Evolutionary conservation across 1,140 invertebrate genomes (phyloP).

Genomic region (Argopecten irradians): DNA sequence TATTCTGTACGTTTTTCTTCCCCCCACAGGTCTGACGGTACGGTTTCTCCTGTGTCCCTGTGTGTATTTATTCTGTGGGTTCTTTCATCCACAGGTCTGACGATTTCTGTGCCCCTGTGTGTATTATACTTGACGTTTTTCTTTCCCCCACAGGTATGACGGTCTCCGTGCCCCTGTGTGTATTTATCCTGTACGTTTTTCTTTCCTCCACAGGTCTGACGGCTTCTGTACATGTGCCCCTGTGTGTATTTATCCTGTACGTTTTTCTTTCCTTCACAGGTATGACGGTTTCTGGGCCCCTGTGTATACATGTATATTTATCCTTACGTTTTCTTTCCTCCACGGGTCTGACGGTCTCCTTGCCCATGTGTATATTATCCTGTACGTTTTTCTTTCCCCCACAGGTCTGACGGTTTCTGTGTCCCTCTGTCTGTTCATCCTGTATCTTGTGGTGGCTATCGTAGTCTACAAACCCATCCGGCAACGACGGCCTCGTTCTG

Average conservation of each 20-base stretch:
- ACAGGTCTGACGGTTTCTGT: not conserved
- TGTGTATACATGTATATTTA: too few relatives aligned
- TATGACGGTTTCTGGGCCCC: too few relatives aligned
- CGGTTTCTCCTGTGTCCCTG: not conserved
- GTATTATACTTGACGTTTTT: too few relatives aligned
- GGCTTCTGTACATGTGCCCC: not conserved
- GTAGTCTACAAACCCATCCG: conserved; percentile 40
- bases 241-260: not conserved
- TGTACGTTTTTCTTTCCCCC: not conserved
- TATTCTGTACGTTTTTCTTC: not conserved
- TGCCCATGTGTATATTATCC: not conserved
- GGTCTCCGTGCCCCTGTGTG: too few relatives aligned
- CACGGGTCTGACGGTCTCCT: not conserved
- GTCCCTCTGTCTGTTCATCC: conserved; percentile 22
- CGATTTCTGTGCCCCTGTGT: too few relatives aligned
- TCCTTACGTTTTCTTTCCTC: not conserved
- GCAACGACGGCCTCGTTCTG: not conserved
- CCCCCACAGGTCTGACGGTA: not conserved
- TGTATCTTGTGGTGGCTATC: conserved; percentile 37
- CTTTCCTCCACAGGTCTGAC: not conserved
- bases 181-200: not conserved
- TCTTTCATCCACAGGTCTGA: too few relatives aligned
- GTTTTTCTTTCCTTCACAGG: too few relatives aligned
- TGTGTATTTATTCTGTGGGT: not conserved
- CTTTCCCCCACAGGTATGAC: too few relatives aligned